A percentile compares a stretch with the other conserved stretches of the same genome.
phyloP scores from a whole-genome alignment of 2,888 invertebrate species.

The Spialia ferax region DNA sequence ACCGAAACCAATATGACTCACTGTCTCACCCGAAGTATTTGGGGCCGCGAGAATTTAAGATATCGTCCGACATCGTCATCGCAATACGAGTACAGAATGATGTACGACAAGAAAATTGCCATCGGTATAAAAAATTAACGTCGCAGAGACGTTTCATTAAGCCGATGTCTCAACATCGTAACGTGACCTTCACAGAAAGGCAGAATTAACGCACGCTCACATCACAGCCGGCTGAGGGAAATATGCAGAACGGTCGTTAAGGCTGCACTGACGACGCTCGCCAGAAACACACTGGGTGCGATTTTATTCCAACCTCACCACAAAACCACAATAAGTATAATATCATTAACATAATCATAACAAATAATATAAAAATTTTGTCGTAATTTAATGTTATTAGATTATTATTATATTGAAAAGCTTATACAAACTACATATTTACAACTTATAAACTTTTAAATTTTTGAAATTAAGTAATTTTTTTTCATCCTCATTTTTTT shows the following conservation, averaged over 20 bases:
- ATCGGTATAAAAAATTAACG: conserved; percentile 50
- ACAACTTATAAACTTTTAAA: too few relatives aligned
- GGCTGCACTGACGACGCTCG: conserved; percentile 31
- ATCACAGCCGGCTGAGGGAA: conserved; percentile 52
- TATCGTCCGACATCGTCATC: conserved; percentile 31
- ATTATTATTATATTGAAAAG: too few relatives aligned
- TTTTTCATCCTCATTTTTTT: too few relatives aligned
- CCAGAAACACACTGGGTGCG: conserved; percentile 37
- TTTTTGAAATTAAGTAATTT: too few relatives aligned
- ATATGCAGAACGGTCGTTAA: conserved; percentile 52
- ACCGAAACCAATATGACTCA: conserved; percentile 31
- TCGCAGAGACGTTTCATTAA: conserved; percentile 56
- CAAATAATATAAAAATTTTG: too few relatives aligned
- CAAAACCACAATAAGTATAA: too few relatives aligned
- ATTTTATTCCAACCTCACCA: neutral
- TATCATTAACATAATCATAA: too few relatives aligned
- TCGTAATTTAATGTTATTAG: too few relatives aligned
- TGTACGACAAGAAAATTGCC: conserved; percentile 47
- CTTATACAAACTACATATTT: too few relatives aligned
- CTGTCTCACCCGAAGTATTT: conserved; percentile 27
- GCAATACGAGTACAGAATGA: conserved; percentile 41
- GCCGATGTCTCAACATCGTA: conserved; percentile 53
- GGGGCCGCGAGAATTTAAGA: conserved; percentile 33
- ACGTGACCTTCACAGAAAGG: conserved; percentile 66
- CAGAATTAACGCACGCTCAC: conserved; percentile 51